Evolutionary conservation across 2,888 invertebrate species (phyloP).

Genomic region (Escarpia spicata): DNA sequence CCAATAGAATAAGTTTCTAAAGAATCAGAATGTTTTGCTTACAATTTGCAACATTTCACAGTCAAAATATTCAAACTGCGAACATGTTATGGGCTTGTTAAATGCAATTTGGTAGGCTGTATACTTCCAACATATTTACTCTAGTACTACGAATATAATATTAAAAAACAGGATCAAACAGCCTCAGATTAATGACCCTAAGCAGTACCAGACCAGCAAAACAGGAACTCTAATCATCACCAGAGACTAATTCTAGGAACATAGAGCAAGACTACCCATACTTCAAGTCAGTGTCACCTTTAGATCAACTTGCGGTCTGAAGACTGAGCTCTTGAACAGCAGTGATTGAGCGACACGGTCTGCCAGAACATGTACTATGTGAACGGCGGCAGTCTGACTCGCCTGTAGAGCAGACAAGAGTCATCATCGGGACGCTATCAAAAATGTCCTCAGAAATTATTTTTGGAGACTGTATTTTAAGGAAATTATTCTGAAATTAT

Average conservation of each 20-base stretch:
- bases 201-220: too few relatives aligned
- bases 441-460: background rate
- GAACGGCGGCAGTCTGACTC: constrained; percentile 53
- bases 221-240: background rate
- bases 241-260: background rate
- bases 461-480: background rate
- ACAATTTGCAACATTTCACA: too few relatives aligned
- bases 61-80: too few relatives aligned
- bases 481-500: background rate
- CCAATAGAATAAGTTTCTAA: too few relatives aligned
- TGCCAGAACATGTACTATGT: constrained; percentile 57
- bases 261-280: background rate
- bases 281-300: constrained; percentile 46
- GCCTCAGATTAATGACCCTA: too few relatives aligned
- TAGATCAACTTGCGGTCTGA: constrained; percentile 53
- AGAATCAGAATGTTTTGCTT: too few relatives aligned
- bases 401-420: constrained; percentile 45
- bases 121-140: too few relatives aligned
- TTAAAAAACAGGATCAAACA: too few relatives aligned
- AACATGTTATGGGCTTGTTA: too few relatives aligned
- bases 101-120: too few relatives aligned
- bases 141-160: too few relatives aligned
- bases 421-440: constrained; percentile 20
- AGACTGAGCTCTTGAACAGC: constrained; percentile 58
- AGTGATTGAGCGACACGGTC: constrained; percentile 56